A percentile compares a stretch with the other conserved stretches of the same genome.
Conservation (phyloP, 1,140 invertebrate species). For the Drosophila funebris region DNA sequence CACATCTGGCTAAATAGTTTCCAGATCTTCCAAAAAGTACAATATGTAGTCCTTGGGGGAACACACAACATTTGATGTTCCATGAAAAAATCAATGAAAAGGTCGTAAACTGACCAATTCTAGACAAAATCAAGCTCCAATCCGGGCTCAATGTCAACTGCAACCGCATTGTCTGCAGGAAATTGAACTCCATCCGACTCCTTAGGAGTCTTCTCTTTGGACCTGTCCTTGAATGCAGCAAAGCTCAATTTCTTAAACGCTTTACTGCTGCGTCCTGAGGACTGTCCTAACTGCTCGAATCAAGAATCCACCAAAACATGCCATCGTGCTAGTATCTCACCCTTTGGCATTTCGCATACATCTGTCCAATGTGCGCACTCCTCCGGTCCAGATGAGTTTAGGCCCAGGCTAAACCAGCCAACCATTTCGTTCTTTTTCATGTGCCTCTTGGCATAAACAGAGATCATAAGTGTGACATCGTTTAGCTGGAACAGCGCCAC, state of each 20-base stretch:
- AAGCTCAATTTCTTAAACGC: slow-evolving; percentile 67
- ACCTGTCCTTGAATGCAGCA: slow-evolving; percentile 75
- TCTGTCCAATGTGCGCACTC: slow-evolving; percentile 97
- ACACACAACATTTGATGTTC: slow-evolving; percentile 15
- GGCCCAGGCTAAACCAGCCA: slow-evolving; percentile 96
- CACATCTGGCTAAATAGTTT: slow-evolving; percentile 20
- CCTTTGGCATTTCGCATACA: slow-evolving; percentile 87
- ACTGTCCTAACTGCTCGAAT: slow-evolving; percentile 83
- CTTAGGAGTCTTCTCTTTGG: slow-evolving; percentile 65
- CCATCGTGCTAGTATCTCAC: slow-evolving; percentile 86
- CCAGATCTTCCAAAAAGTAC: slow-evolving; percentile 41
- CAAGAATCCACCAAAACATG: slow-evolving; percentile 87
- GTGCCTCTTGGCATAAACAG: slow-evolving; percentile 94
- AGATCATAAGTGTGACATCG: slow-evolving; percentile 97
- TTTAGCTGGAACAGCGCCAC: slow-evolving; percentile 97
- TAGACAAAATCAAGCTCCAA: slow-evolving; percentile 82
- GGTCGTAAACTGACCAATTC: slow-evolving; percentile 15
- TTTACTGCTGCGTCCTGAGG: slow-evolving; percentile 72
- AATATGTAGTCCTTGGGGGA: slow-evolving; percentile 21
- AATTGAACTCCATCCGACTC: slow-evolving; percentile 50
- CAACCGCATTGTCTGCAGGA: slow-evolving; percentile 69
- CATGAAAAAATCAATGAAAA: slow-evolving; percentile 45
- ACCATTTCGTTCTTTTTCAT: slow-evolving; percentile 98
- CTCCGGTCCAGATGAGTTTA: slow-evolving; percentile 95
- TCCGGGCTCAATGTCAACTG: slow-evolving; percentile 79